These are phyloP conservation scores for Rhopalosiphum nymphaeae DNA, from an alignment of 2,888 invertebrate species.

Conservation along the genomic window DNA sequence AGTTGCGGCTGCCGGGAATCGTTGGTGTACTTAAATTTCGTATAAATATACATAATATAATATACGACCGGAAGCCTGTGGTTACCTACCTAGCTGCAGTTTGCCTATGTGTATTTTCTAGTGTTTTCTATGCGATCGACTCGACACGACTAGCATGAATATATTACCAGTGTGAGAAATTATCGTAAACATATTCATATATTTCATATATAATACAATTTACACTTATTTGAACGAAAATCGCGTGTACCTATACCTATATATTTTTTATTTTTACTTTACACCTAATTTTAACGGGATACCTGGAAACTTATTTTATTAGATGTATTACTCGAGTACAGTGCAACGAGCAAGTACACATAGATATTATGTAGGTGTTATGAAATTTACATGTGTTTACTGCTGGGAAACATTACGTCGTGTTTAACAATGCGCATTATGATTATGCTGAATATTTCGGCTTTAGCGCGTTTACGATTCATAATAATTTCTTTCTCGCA, in stretches of 20 bases:
- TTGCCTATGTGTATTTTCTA: background rate
- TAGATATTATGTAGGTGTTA: background rate
- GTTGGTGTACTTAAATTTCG: background rate
- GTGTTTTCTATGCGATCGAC: background rate
- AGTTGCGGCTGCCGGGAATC: background rate
- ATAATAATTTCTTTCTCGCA: background rate
- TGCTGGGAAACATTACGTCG: background rate
- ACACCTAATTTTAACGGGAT: background rate
- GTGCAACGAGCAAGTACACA: background rate
- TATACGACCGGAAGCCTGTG: constrained; percentile 27
- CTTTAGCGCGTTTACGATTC: background rate
- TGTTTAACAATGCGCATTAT: background rate
- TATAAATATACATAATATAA: background rate
- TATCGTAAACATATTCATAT: background rate
- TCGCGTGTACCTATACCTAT: background rate
- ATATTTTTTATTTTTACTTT: background rate
- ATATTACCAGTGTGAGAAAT: constrained; percentile 7
- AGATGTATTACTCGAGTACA: background rate
- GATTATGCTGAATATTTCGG: background rate
- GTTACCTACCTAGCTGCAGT: background rate
- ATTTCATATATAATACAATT: background rate
- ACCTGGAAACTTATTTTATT: background rate
- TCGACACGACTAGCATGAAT: background rate
- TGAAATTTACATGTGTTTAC: background rate
- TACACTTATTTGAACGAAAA: background rate